Conservation (phyloP, 2,113 vertebrate species). For the Bos indicus region DNA sequence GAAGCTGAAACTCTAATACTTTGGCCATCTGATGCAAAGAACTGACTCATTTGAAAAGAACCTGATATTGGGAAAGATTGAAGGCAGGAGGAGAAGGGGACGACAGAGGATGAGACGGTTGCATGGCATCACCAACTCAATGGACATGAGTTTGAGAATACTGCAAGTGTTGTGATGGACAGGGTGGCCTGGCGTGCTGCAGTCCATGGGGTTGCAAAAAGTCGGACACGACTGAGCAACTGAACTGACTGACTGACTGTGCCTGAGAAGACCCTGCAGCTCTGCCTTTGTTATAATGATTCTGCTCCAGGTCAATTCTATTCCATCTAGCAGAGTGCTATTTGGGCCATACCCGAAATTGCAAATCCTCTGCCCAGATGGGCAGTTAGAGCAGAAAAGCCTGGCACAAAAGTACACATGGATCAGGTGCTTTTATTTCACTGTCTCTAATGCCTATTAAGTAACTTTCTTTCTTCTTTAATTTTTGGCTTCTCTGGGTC, state of each 20-base stretch:
- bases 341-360: neutral
- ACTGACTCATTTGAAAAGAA: too few relatives aligned
- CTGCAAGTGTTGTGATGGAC: neutral
- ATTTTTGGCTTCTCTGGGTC: neutral
- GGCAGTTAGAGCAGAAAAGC: neutral
- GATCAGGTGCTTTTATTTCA: neutral
- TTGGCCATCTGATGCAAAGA: too few relatives aligned
- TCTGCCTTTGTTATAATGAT: neutral
- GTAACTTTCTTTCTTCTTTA: neutral
- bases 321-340: neutral
- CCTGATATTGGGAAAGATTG: too few relatives aligned
- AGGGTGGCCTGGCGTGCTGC: neutral
- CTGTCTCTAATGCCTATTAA: neutral
- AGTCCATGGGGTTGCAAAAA: neutral
- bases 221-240: neutral
- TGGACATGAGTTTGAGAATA: neutral
- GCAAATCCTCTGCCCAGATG: neutral
- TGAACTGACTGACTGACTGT: neutral
- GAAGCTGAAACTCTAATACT: too few relatives aligned
- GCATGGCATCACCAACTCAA: neutral
- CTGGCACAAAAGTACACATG: neutral
- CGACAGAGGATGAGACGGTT: neutral
- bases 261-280: neutral
- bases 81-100: neutral
- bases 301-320: neutral